Evolutionary conservation across 2,113 vertebrate genomes (phyloP).

Genomic region (Petrocephalus microphthalmus): DNA sequence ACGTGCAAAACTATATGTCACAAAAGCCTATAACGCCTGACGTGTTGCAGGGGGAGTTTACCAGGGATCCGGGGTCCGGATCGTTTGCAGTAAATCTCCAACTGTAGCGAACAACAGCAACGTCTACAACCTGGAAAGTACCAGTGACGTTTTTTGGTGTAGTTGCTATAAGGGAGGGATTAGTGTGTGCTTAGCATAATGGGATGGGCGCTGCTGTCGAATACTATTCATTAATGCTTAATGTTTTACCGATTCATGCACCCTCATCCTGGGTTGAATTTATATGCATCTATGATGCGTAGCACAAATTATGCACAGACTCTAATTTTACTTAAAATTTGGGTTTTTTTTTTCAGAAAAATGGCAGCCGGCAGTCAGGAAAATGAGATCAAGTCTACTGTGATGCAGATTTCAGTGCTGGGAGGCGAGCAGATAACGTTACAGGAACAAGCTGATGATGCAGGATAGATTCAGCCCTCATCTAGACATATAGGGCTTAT

Average conservation of each 20-base stretch:
- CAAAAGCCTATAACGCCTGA: constrained; percentile 20
- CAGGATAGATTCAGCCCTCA: background rate
- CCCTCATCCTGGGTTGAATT: background rate
- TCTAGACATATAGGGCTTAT: background rate
- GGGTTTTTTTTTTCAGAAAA: background rate
- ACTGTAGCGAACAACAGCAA: background rate
- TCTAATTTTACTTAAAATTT: background rate
- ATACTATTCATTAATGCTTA: background rate
- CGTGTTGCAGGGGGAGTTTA: constrained; percentile 20
- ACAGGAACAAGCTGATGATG: background rate
- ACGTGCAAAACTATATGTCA: background rate
- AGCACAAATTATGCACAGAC: background rate
- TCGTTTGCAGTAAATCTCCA: background rate
- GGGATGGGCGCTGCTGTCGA: background rate
- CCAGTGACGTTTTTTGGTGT: background rate
- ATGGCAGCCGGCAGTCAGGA: background rate
- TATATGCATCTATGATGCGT: background rate
- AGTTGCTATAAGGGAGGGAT: background rate
- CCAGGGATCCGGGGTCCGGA: background rate
- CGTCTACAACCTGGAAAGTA: background rate
- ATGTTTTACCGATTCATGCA: background rate
- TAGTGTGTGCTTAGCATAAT: background rate
- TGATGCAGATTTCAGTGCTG: background rate
- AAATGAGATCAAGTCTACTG: background rate
- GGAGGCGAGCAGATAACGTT: background rate